phyloP scores from a whole-genome alignment of 2,888 invertebrate genomes.

The Celastrina argiolus region DNA sequence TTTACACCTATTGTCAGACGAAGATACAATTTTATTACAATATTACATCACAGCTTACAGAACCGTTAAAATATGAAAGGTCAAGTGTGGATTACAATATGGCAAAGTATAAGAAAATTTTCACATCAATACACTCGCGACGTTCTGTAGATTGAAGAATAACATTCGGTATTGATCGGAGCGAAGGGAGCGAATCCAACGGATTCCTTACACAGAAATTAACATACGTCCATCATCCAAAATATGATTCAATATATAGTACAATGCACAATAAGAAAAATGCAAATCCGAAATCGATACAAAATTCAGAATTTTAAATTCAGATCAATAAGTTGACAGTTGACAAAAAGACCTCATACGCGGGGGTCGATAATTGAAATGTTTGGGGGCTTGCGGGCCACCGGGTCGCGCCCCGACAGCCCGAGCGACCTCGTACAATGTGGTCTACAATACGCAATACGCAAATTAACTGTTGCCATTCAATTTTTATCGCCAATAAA shows the following conservation, averaged over 20 bases:
- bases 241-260: constrained; percentile 61
- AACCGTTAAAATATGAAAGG: constrained; percentile 58
- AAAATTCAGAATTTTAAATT: constrained; percentile 35
- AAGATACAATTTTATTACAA: constrained; percentile 45
- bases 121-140: constrained; percentile 63
- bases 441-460: constrained; percentile 68
- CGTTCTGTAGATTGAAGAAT: constrained; percentile 70
- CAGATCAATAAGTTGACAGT: constrained; percentile 19
- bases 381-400: constrained; percentile 54
- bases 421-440: constrained; percentile 52
- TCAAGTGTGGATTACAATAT: constrained; percentile 48
- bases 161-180: constrained; percentile 56
- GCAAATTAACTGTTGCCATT: constrained; percentile 71
- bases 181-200: constrained; percentile 43
- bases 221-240: constrained; percentile 70
- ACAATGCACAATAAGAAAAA: constrained; percentile 38
- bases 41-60: constrained; percentile 32
- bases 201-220: constrained; percentile 54
- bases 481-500: constrained; percentile 72
- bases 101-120: constrained; percentile 44
- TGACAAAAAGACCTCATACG: constrained; percentile 29
- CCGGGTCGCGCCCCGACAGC: constrained; percentile 71
- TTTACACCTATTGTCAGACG: neutral
- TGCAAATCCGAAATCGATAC: constrained; percentile 71
- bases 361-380: constrained; percentile 45